phyloP scores from a whole-genome alignment of 1,140 invertebrate species.

The Yoshiicerus persimilis region DNA sequence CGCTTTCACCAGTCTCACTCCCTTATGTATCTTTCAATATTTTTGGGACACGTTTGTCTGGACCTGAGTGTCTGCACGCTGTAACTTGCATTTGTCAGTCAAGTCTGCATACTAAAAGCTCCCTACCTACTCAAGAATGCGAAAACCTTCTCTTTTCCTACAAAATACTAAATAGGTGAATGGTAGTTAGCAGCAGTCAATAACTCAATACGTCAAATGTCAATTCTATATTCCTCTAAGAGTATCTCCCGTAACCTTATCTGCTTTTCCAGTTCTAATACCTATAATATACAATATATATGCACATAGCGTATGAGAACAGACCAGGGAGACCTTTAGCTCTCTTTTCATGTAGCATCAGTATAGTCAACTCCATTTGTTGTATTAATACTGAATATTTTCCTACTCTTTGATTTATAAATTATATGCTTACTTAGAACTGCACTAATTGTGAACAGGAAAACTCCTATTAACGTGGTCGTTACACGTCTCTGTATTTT shows the following conservation, averaged over 20 bases:
- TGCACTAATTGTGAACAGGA: too few relatives aligned
- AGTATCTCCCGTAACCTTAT: not conserved
- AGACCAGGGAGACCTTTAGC: too few relatives aligned
- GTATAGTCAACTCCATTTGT: too few relatives aligned
- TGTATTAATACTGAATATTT: too few relatives aligned
- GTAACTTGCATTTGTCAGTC: not conserved
- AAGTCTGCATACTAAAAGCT: not conserved
- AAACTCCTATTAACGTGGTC: too few relatives aligned
- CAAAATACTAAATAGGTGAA: constrained; percentile 21
- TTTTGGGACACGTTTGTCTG: not conserved
- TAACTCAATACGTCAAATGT: constrained; percentile 20
- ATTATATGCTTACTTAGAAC: too few relatives aligned
- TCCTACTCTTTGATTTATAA: too few relatives aligned
- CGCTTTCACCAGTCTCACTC: too few relatives aligned
- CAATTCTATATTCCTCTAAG: not conserved
- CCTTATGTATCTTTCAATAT: not conserved
- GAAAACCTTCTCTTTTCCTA: not conserved
- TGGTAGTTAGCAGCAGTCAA: constrained; percentile 4
- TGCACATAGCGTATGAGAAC: not conserved
- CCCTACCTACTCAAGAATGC: not conserved
- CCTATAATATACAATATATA: not conserved
- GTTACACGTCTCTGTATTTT: too few relatives aligned
- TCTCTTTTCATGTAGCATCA: too few relatives aligned
- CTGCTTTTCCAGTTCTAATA: not conserved
- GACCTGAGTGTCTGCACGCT: not conserved